These are phyloP conservation scores for Isurus oxyrinchus DNA, from an alignment of 2,113 vertebrate genomes.

Conservation along the genomic window DNA sequence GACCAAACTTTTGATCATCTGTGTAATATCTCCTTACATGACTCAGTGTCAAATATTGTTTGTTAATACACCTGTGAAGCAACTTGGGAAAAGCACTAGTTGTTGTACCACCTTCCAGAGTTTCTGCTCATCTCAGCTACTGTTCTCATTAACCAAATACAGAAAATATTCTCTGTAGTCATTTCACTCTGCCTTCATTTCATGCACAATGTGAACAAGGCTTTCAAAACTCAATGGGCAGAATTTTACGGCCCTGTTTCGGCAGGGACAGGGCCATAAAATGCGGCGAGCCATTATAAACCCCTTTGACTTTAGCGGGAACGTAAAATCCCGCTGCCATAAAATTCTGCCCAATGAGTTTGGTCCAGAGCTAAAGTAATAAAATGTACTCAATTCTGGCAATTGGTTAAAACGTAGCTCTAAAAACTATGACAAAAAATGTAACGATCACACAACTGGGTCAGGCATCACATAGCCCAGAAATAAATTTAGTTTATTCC, in stretches of 20 bases:
- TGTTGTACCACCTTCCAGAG: background rate
- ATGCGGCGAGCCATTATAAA: too few species aligned
- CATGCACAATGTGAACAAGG: too few species aligned
- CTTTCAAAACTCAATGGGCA: background rate
- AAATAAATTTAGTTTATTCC: background rate
- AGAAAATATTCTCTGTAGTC: background rate
- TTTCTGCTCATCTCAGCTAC: background rate
- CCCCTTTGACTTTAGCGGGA: too few species aligned
- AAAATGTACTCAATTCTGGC: background rate
- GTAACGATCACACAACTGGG: background rate
- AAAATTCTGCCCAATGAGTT: background rate
- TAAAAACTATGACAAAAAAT: background rate
- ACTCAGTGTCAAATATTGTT: too few species aligned
- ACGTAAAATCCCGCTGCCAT: too few species aligned
- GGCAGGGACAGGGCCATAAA: too few species aligned
- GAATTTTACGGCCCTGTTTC: too few species aligned
- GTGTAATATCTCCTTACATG: too few species aligned
- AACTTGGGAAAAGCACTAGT: background rate
- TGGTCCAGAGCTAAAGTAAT: background rate
- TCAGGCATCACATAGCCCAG: background rate
- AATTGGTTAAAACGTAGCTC: background rate
- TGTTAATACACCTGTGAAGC: background rate
- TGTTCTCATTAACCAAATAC: background rate
- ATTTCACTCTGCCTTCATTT: background rate
- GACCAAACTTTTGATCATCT: too few species aligned